Base-by-base conservation (phyloP, 2,888 invertebrate species). In the Pristionchus entomophagus region DNA sequence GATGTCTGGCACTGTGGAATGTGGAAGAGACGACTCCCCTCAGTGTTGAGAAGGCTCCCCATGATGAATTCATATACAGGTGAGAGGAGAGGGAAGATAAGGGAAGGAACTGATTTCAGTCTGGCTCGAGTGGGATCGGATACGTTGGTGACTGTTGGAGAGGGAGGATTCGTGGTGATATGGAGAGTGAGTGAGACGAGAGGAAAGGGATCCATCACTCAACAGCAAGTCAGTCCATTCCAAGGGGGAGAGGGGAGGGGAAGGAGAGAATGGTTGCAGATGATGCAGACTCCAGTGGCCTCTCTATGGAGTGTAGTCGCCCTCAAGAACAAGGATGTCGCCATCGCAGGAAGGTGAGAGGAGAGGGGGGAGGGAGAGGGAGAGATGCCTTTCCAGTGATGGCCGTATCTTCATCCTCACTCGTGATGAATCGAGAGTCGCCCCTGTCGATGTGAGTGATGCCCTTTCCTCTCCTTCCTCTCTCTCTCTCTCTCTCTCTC, bases 281-380 rank as follows among this genome's bases (percentile, higher is more conserved):
- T 88, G 41, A 95, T 97, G 38, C 94, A 95, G 1, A 95, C 97
- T 84, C 98, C 99, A 0, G 96, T 96, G 0, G 96, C 96, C 88
- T 97, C 97, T 0, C 96, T 98, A 0, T 99, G 99, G 99, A 95
- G 95, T 32, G 96, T 97, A 1, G 95, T 96, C 22, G 95, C 96
- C 85, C 94, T 98, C 35, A 94, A 95, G 10, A 97, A 98, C 94
- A 96, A 96, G 0, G 98, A 99, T 94, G 95, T 99, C 91, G 97
- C 96, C 26, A 96, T 97, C 59, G 99, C 97, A 92, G 94, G 95
- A 88, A 95, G 95, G 95, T 95, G 19, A 29, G 62, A 59, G 26
- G n/a, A n/a, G n/a, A n/a, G n/a, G 22, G n/a, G 56, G 35, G 95
- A 95, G n/a, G 17, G 69, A 35, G 35, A 41, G 26, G 10, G 41